Conservation (phyloP, 2,888 invertebrate species). For the Caenorhabditis angaria region DNA sequence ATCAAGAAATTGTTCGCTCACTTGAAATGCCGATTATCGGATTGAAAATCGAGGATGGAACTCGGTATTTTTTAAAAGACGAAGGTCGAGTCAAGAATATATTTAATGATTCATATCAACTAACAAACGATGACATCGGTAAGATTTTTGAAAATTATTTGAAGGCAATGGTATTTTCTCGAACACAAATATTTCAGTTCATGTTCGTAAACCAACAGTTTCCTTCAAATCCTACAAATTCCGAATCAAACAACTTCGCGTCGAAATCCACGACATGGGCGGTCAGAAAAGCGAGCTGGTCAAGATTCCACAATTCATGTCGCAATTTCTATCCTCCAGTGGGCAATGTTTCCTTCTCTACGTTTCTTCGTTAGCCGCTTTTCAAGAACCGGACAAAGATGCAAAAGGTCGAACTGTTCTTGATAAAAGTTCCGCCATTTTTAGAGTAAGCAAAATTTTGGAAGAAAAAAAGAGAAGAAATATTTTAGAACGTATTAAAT, state of each 20-base stretch:
- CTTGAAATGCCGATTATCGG: conserved; percentile 27
- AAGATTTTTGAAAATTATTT: background rate
- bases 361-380: conserved; percentile 67
- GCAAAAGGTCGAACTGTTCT: conserved; percentile 57
- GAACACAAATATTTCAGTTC: conserved; percentile 34
- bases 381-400: conserved; percentile 59
- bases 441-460: no score
- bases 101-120: conserved; percentile 49
- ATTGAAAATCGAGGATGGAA: conserved; percentile 55
- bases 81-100: conserved; percentile 43
- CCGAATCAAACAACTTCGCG: conserved; percentile 51
- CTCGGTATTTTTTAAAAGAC: conserved; percentile 49
- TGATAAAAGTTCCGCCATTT: conserved; percentile 58
- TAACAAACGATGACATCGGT: conserved; percentile 58
- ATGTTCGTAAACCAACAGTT: conserved; percentile 63
- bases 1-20: conserved; percentile 28
- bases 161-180: background rate
- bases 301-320: conserved; percentile 58
- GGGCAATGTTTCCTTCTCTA: conserved; percentile 61
- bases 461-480: no score
- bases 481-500: conserved; percentile 50
- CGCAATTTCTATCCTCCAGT: conserved; percentile 50
- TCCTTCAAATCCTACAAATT: conserved; percentile 66
- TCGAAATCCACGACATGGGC: conserved; percentile 68
- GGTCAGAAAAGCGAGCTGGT: conserved; percentile 64